Evolutionary conservation across 2,113 vertebrate genomes (phyloP), one percentile per base, ranked within the genome.

Genomic region (Butorides virescens): DNA sequence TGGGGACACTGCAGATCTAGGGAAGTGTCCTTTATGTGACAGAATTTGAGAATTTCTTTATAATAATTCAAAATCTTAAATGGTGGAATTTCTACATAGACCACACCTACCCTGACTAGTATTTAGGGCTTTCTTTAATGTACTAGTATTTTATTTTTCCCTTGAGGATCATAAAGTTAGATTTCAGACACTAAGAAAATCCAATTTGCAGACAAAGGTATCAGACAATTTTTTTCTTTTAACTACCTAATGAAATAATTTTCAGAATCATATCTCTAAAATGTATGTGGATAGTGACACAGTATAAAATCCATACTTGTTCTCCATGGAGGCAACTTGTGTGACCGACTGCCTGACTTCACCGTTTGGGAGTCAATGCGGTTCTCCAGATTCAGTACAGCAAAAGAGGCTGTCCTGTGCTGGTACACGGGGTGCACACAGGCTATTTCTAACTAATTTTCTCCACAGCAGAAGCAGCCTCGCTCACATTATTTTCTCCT

Each of bases 401-500:
- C 34, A 85, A 46, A 80, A 76, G 4, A 8, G 13, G 20, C 17
- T 80, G 13, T 77, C 55, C 59, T 74, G n/a, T 52, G 36, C 20
- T 2, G 7, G 49, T 47, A 50, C 27, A 27, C 1, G 3, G n/a
- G 4, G 2, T 44, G 39, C 68, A 53, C 1, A 0, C 12, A 58
- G 46, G 10, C 25, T 85, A 10, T 75, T 95, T 93, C 34, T 67
- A 61, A 49, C 34, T 68, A 49, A n/a, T 90, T 93, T 91, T 63
- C 49, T 88, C 77, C 58, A 37, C 73, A 70, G 52, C 44, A 80
- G 36, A 30, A 61, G n/a, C 49, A 86, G 16, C 68, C 46, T 86
- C 5, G 1, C 27, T 14, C 2, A 1, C 15, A 13, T 81, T 85
- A 67, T 71, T 82, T 92, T 25, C 52, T 92, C 18, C 22, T 71